Conservation (phyloP, 2,888 invertebrate genomes). For the Parnassius smintheus region DNA sequence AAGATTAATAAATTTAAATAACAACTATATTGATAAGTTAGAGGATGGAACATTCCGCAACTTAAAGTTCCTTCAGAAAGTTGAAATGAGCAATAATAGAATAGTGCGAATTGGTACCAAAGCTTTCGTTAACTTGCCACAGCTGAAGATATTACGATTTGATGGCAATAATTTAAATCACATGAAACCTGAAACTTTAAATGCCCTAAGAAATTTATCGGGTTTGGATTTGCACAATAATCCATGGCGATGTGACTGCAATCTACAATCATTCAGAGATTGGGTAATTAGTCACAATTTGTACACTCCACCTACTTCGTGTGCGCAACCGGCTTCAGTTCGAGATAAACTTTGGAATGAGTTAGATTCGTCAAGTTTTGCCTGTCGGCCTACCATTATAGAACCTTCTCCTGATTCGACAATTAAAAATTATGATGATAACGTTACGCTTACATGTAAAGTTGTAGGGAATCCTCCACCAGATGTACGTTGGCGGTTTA, state of each 20-base stretch:
- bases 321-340: conserved; percentile 85
- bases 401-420: conserved; percentile 82
- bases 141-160: conserved; percentile 85
- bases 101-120: conserved; percentile 85
- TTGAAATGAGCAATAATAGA: conserved; percentile 89
- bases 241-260: conserved; percentile 95
- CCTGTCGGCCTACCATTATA: conserved; percentile 89
- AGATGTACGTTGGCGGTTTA: conserved; percentile 87
- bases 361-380: conserved; percentile 87
- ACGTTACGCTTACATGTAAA: conserved; percentile 88
- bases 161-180: conserved; percentile 88
- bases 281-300: conserved; percentile 88
- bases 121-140: conserved; percentile 86
- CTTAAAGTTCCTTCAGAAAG: conserved; percentile 87
- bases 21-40: conserved; percentile 87
- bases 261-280: conserved; percentile 88
- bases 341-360: conserved; percentile 88
- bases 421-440: conserved; percentile 84
- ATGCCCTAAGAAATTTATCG: conserved; percentile 84
- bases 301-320: conserved; percentile 88
- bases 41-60: conserved; percentile 88
- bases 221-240: conserved; percentile 90
- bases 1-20: conserved; percentile 86
- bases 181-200: conserved; percentile 85
- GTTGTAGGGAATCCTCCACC: conserved; percentile 89